Base-by-base conservation (phyloP, 2,888 invertebrate genomes). In the Lasioglossum figueresi region DNA sequence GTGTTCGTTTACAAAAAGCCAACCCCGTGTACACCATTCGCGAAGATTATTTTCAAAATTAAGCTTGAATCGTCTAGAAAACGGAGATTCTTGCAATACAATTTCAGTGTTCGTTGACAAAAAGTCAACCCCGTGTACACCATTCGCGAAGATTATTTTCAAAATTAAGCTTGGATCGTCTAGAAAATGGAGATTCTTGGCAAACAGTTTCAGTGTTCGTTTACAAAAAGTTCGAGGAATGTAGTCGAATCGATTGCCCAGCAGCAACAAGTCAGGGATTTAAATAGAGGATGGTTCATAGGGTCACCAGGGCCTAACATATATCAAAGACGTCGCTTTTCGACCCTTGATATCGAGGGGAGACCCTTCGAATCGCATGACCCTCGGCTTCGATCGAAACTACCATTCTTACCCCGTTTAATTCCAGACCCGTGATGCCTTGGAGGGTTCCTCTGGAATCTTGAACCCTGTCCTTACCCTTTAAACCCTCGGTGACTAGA, bases 381-480 rank as follows among this genome's bases (percentile, higher is more conserved):
- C 59, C 45, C 40, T 79, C 6, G 19, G 59, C 63, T 74, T 71
- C 76, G 75, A 76, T 71, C 82, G 34, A 52, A 63, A 88, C 79
- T 37, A 74, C 34, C 48, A 48, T 76, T 79, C 72, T 77, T 86
- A 71, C 81, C 78, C 79, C 52, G 76, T 82, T 79, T 78, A 79
- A 72, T 79, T 87, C 79, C 74, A 70, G 66, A 79, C n/a, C 72
- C 34, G 40, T 27, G 48, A 12, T 52, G 14, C 80, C 75, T 76
- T 66, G 72, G 82, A 82, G 81, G 80, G 84, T 73, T 76, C 52
- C 72, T 76, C 85, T 23, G 37, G 37, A 34, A 68, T 68, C 86
- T 78, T 80, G 80, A 83, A 85, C 81, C 80, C 78, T 68, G 77
- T 63, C 79, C 68, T 68, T 40, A 14, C 40, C 70, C 82, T 72